phyloP scores from a whole-genome alignment of 2,113 vertebrate species.

The Varanus komodoensis region DNA sequence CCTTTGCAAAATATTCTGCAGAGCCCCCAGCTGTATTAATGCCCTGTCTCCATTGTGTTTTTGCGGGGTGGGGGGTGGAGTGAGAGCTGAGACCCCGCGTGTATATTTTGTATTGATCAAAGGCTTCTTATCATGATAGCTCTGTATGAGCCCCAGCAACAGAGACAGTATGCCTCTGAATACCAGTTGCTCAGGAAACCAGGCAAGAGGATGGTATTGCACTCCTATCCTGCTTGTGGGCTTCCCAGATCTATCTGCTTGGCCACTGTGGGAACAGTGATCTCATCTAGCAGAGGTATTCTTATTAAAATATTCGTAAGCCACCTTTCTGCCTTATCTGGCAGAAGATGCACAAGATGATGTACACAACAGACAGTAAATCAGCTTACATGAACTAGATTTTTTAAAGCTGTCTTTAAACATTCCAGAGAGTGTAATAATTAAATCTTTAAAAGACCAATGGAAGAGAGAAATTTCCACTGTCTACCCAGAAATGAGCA shows the following conservation, averaged over 20 bases:
- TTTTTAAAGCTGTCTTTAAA: background rate
- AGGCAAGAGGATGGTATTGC: no score
- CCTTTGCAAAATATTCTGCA: background rate
- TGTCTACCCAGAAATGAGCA: background rate
- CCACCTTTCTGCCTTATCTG: background rate
- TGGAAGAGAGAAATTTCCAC: background rate
- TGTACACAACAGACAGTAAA: background rate
- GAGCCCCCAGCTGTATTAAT: background rate
- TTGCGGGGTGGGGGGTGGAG: background rate
- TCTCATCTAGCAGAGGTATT: no score
- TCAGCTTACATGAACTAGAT: background rate
- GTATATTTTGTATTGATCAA: no score
- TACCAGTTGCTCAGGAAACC: no score
- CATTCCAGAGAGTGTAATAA: background rate
- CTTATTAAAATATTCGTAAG: background rate
- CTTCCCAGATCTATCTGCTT: no score
- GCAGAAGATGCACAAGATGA: background rate
- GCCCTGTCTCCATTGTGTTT: background rate
- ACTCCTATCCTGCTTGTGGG: no score
- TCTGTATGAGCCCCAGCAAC: no score
- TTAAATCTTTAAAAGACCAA: background rate
- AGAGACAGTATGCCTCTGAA: no score
- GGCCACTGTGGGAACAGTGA: no score
- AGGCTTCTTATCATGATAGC: no score
- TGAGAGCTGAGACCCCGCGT: no score